phyloP scores from a whole-genome alignment of 2,797 vertebrate genomes.

The Coregonus sp. region DNA sequence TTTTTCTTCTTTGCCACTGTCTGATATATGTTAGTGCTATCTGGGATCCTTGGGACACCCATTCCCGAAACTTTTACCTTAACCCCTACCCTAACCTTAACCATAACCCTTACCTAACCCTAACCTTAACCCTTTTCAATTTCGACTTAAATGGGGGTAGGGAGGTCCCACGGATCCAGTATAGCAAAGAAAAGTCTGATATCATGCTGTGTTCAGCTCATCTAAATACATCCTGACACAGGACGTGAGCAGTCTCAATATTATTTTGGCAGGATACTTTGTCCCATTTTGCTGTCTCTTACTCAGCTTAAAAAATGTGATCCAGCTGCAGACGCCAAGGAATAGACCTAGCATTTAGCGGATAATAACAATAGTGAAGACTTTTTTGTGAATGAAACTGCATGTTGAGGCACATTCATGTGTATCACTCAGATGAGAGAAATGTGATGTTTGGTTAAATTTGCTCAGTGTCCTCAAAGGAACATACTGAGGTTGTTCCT shows the following conservation, averaged over 20 bases:
- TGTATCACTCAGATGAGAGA: not conserved
- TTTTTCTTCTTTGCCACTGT: conserved; percentile 62
- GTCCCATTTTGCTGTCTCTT: not conserved
- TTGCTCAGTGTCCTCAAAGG: not conserved
- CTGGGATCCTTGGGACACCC: conserved; percentile 4
- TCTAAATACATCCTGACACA: not conserved
- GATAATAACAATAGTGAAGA: not conserved
- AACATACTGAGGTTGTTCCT: not conserved
- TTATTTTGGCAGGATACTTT: not conserved
- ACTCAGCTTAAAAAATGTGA: not conserved
- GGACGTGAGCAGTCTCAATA: not conserved
- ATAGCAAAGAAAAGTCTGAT: no score
- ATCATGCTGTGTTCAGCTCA: not conserved
- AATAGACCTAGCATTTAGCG: not conserved
- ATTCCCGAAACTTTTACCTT: no score
- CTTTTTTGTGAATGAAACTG: not conserved
- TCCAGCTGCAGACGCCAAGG: not conserved
- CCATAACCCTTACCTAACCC: no score
- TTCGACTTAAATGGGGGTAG: no score
- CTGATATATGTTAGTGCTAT: conserved; percentile 52
- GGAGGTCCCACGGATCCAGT: no score
- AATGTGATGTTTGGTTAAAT: not conserved
- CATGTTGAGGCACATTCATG: not conserved
- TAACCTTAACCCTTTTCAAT: no score
- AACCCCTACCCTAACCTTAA: no score